phyloP scores from a whole-genome alignment of 2,113 vertebrate genomes.

The Vulpes vulpes region DNA sequence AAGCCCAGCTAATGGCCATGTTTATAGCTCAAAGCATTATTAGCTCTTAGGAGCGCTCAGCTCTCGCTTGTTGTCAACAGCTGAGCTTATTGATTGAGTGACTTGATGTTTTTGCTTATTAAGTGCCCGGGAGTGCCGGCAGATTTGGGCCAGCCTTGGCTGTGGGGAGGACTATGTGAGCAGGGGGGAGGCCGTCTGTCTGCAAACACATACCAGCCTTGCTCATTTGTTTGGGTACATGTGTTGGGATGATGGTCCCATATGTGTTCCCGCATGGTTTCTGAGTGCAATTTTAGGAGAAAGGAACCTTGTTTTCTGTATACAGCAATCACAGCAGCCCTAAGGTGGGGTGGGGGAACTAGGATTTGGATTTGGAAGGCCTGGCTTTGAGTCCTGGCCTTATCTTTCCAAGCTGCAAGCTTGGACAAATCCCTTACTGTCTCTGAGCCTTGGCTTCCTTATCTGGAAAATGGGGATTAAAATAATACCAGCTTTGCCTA shows the following conservation, averaged over 20 bases:
- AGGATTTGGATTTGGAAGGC: slow-evolving; percentile 50
- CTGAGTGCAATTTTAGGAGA: not conserved
- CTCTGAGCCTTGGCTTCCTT: slow-evolving; percentile 60
- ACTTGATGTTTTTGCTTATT: slow-evolving; percentile 84
- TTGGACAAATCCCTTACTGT: slow-evolving; percentile 20
- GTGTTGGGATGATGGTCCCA: not conserved
- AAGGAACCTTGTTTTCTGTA: not conserved
- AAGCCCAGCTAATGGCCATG: slow-evolving; percentile 79
- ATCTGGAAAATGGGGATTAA: slow-evolving; percentile 76
- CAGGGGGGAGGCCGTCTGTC: not conserved
- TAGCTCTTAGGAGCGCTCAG: slow-evolving; percentile 82
- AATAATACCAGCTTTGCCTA: slow-evolving; percentile 49
- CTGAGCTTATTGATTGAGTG: slow-evolving; percentile 83
- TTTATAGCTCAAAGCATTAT: slow-evolving; percentile 84
- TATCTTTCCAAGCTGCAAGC: slow-evolving; percentile 57
- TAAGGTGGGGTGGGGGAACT: not conserved
- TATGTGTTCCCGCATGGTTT: not conserved
- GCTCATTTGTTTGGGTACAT: not conserved
- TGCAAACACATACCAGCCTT: not conserved
- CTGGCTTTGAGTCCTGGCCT: slow-evolving; percentile 57
- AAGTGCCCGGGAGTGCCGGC: slow-evolving; percentile 77
- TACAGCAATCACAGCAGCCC: not conserved
- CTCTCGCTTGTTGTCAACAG: slow-evolving; percentile 76
- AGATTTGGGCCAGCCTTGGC: slow-evolving; percentile 73
- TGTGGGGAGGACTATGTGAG: not conserved